These are phyloP conservation scores for Cephalopterus ornatus DNA, from an alignment of 2,113 vertebrate genomes.

Conservation along the genomic window DNA sequence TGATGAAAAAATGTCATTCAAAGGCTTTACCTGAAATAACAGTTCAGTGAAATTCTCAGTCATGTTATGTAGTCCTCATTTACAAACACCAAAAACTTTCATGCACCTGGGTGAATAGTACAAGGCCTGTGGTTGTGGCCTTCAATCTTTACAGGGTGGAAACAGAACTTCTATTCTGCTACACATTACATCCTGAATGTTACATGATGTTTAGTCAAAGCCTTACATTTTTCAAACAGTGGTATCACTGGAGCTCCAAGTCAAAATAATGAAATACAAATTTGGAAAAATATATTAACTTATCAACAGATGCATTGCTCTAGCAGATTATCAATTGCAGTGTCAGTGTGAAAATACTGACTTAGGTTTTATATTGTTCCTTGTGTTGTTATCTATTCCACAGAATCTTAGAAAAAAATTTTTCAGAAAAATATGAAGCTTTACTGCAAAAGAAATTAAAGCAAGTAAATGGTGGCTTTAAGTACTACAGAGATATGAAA, in stretches of 20 bases:
- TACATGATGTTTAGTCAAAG: background rate
- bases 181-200: background rate
- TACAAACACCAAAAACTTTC: conserved; percentile 1
- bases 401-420: conserved; percentile 38
- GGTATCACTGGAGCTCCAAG: background rate
- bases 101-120: background rate
- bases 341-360: conserved; percentile 14
- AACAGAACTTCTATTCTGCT: background rate
- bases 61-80: conserved; percentile 16
- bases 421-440: conserved; percentile 37
- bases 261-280: conserved; percentile 20
- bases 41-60: conserved; percentile 13
- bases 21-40: conserved; percentile 23
- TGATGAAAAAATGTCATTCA: conserved; percentile 17
- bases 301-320: background rate
- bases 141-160: background rate
- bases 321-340: conserved; percentile 2
- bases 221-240: background rate
- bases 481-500: conserved; percentile 56
- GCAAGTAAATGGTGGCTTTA: conserved; percentile 54
- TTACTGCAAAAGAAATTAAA: conserved; percentile 70
- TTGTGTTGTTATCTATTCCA: conserved; percentile 35
- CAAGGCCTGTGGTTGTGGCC: background rate
- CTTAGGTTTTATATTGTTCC: background rate
- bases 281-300: background rate